Conservation (phyloP, 2,888 invertebrate species). For the Metellina segmentata region DNA sequence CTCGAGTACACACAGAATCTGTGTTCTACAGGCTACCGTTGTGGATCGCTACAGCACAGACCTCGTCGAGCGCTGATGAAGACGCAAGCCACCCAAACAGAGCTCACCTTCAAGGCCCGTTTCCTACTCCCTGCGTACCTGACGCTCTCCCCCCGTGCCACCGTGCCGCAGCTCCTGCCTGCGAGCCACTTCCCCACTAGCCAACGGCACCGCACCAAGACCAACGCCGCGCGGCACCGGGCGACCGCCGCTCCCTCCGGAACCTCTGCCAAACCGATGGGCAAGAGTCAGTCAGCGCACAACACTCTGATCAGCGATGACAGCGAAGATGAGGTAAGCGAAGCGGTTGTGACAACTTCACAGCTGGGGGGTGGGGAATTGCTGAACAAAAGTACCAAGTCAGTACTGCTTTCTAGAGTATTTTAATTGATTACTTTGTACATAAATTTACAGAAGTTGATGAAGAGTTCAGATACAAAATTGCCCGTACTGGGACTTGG, state of each 20-base stretch:
- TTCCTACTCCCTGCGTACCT: slow-evolving; percentile 85
- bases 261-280: slow-evolving; percentile 11
- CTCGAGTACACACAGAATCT: background rate
- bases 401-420: too few relatives aligned
- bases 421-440: too few relatives aligned
- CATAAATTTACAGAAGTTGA: too few relatives aligned
- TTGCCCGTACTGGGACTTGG: too few relatives aligned
- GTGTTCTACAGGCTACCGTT: slow-evolving; percentile 43
- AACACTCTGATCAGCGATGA: slow-evolving; percentile 69
- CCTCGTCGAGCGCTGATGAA: slow-evolving; percentile 85
- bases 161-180: slow-evolving; percentile 43
- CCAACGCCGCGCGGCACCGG: slow-evolving; percentile 7
- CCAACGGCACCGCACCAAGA: slow-evolving; percentile 58
- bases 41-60: slow-evolving; percentile 47
- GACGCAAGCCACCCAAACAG: slow-evolving; percentile 95
- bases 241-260: background rate
- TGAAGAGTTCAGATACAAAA: too few relatives aligned
- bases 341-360: too few relatives aligned
- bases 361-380: too few relatives aligned
- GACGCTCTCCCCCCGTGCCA: slow-evolving; percentile 78
- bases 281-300: slow-evolving; percentile 74
- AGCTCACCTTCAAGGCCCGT: slow-evolving; percentile 87
- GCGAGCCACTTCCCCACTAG: slow-evolving; percentile 36
- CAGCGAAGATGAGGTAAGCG: slow-evolving; percentile 71
- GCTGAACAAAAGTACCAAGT: too few relatives aligned